Base-by-base conservation (phyloP, 1,140 invertebrate genomes). In the Trichonephila clavipes region DNA sequence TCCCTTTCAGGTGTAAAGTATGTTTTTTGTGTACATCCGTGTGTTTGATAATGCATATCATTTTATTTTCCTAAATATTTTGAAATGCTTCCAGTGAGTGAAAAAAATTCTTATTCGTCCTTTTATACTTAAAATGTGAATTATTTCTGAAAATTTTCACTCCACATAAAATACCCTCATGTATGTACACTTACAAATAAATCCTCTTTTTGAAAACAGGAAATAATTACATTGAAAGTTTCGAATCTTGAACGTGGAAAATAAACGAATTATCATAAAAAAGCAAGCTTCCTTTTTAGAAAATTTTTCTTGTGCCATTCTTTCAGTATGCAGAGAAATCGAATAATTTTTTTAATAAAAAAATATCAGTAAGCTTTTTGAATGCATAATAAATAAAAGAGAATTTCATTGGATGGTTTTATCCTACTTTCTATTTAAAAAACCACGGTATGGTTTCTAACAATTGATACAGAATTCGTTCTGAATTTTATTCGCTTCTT, bases 391-490 rank as follows among this genome's bases (percentile, higher is more conserved):
- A 64, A 64, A 64, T 64, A 64, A 64, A 62, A 64, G 14, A 21
- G 62, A 64, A 64, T 64, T 64, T 16, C 5, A 64, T 64, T 64
- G 0, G 16, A 64, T 21, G 62, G 62, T 64, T 64, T 16, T 2
- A 64, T 21, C 24, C 28, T 5, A 28, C 7, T 34, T 5, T 8
- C 4, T 18, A n/a, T 2, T 40, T 51, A 77, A 77, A 34, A 34
- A 24, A n/a, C 24, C 72, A 40, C 19, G 34, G 72, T 28, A 77
- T 77, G 24, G 24, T 28, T 77, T 77, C 72, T 40, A 2, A 40
- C 72, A n/a, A 24, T 77, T 77, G 72, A 40, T 77, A 77, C 24
- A 28, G 72, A 77, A 77, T 77, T 77, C 24, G 28, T 77, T 77
- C 18, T 8, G 6, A 24, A 24, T 40, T 77, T 77, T 28, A 28